phyloP scores from a whole-genome alignment of 2,113 vertebrate species.

The sheep (Ovis aries) region DNA sequence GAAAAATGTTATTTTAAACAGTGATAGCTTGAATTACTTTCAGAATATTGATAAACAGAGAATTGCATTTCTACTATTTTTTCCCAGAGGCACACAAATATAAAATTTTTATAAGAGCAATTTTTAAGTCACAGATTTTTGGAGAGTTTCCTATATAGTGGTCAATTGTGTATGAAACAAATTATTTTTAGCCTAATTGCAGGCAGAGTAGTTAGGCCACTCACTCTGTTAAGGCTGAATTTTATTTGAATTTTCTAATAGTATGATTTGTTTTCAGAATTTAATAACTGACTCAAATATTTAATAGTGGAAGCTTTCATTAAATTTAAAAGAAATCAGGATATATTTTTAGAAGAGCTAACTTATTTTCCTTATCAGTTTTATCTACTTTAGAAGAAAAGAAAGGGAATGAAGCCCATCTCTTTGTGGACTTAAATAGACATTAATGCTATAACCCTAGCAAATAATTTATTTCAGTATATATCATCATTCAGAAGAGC shows the following conservation, averaged over 20 bases:
- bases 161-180: conserved; percentile 46
- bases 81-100: neutral
- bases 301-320: conserved; percentile 68
- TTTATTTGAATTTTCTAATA: conserved; percentile 69
- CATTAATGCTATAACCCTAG: conserved; percentile 42
- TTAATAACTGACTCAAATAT: conserved; percentile 74
- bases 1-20: conserved; percentile 39
- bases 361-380: conserved; percentile 67
- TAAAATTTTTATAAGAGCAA: conserved; percentile 46
- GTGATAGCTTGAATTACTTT: conserved; percentile 27
- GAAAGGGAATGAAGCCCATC: conserved; percentile 23
- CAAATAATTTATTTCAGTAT: conserved; percentile 43
- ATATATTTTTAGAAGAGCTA: conserved; percentile 66
- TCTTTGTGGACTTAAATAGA: conserved; percentile 48
- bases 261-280: conserved; percentile 59
- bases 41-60: conserved; percentile 35
- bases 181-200: conserved; percentile 64
- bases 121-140: conserved; percentile 35
- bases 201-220: conserved; percentile 7
- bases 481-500: conserved; percentile 3
- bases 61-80: conserved; percentile 27
- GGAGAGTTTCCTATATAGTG: neutral
- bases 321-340: conserved; percentile 67
- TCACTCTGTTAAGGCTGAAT: conserved; percentile 51
- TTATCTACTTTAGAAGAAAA: conserved; percentile 51